These are phyloP conservation scores for Xenopus laevis DNA, from an alignment of 2,113 vertebrate genomes.

Conservation along the genomic window DNA sequence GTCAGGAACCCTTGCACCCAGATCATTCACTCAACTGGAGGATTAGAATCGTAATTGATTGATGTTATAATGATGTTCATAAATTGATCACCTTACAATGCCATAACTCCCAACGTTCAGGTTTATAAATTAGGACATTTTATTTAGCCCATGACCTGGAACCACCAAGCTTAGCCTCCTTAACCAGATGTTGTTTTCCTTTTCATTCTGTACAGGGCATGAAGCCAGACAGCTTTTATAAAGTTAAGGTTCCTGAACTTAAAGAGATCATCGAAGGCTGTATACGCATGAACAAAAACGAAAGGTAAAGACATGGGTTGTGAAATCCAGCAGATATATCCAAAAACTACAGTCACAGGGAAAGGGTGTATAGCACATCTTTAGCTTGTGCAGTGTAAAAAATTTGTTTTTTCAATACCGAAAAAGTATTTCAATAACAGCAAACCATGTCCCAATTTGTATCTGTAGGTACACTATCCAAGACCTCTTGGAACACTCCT, in stretches of 20 bases:
- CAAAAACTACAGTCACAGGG: too few relatives aligned
- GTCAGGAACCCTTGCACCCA: too few relatives aligned
- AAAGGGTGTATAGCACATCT: too few relatives aligned
- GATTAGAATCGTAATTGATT: too few relatives aligned
- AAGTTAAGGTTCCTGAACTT: constrained; percentile 92
- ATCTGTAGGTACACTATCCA: constrained; percentile 87
- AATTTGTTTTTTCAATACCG: too few relatives aligned
- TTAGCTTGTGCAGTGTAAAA: too few relatives aligned
- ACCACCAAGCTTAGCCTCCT: background rate
- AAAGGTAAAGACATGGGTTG: constrained; percentile 70
- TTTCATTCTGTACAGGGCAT: constrained; percentile 71
- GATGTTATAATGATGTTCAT: too few relatives aligned
- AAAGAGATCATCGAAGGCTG: constrained; percentile 98
- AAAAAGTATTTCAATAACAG: too few relatives aligned
- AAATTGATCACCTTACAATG: too few relatives aligned
- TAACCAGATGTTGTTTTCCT: constrained; percentile 17
- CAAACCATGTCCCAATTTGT: background rate
- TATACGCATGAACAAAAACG: constrained; percentile 90
- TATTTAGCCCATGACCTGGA: background rate
- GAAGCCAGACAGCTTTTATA: constrained; percentile 95
- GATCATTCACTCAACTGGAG: too few relatives aligned
- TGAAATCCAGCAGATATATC: background rate
- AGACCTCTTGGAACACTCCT: constrained; percentile 88
- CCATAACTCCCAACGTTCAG: too few relatives aligned
- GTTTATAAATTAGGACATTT: too few relatives aligned